phyloP scores from a whole-genome alignment of 2,113 vertebrate genomes.

The Panthera leo region DNA sequence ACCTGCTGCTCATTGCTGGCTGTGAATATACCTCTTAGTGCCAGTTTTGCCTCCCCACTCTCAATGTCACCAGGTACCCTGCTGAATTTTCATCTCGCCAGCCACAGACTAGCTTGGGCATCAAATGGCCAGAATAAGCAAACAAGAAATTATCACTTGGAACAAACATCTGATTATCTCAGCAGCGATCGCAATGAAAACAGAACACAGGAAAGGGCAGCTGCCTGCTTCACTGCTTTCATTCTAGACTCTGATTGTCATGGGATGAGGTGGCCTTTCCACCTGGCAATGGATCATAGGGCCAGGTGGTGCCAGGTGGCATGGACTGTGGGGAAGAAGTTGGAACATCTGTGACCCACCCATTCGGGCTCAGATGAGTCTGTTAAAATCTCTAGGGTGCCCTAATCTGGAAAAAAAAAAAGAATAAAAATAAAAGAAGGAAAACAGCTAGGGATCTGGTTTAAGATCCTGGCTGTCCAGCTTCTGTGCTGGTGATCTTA shows the following conservation, averaged over 20 bases:
- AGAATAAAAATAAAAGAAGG: conserved; percentile 17
- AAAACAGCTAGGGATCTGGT: neutral
- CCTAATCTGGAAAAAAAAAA: conserved; percentile 16
- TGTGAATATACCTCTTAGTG: neutral
- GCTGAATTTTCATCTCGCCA: conserved; percentile 70
- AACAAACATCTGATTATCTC: conserved; percentile 79
- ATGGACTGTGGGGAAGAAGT: conserved; percentile 60
- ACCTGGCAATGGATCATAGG: conserved; percentile 60
- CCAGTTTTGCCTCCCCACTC: conserved; percentile 59
- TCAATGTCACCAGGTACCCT: conserved; percentile 70
- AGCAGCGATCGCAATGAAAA: conserved; percentile 73
- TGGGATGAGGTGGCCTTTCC: conserved; percentile 74
- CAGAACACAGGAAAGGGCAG: conserved; percentile 73
- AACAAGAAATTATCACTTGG: conserved; percentile 79
- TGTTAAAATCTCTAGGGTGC: conserved; percentile 37
- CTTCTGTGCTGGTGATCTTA: neutral
- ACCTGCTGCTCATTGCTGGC: conserved; percentile 68
- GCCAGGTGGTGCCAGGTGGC: conserved; percentile 79
- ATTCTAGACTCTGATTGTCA: conserved; percentile 63
- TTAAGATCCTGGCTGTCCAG: neutral
- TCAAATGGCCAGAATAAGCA: conserved; percentile 72
- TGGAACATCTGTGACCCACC: conserved; percentile 69
- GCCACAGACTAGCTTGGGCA: conserved; percentile 44
- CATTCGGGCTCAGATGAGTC: conserved; percentile 30
- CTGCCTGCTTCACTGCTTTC: conserved; percentile 65